Base-by-base conservation (phyloP, 2,888 invertebrate species). In the Callimorpha dominula region DNA sequence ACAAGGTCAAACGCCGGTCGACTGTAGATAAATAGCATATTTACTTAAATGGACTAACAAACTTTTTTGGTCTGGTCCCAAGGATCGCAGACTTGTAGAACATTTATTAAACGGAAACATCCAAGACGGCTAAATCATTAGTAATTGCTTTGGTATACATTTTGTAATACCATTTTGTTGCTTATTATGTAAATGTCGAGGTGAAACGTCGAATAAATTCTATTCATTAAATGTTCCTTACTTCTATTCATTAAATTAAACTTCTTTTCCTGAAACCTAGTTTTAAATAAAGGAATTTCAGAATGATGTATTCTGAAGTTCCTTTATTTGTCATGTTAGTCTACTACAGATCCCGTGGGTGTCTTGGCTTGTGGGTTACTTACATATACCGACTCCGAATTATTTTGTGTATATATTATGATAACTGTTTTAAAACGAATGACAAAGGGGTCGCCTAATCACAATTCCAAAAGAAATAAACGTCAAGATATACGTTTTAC, bases 131-230 rank as follows among this genome's bases (percentile, higher is more conserved):
- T 52, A 42, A 70, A 42, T 63, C 69, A 15, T 64, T 64, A 42
- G 52, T 43, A 70, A 63, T 64, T 54, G 49, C 52, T 57, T 64
- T 64, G 20, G 60, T 68, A 42, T 52, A 17, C 42, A 66, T 63
- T 71, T 78, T 57, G 67, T 73, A 68, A 74, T 73, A 57, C 17
- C 57, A 20, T 66, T 79, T 78, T 74, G 71, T 73, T 49, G 43
- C n/a, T 73, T 57, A 62, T 50, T 64, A 40, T 68, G 63, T 64
- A 72, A 64, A 68, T 72, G 49, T 72, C 49, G 54, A 64, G 64
- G 68, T 17, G 52, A 57, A 65, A 42, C n/a, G 12, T 46, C 0
- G 9, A 50, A 71, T 40, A 57, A 42, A 60, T 66, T 65, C 17
- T 71, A 60, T 71, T 60, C 49, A 57, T 57, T 71, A 57, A 49